Evolutionary conservation across 2,888 invertebrate species (phyloP), one percentile per base, ranked within the genome.

Genomic region (Eristalinus sepulchralis): DNA sequence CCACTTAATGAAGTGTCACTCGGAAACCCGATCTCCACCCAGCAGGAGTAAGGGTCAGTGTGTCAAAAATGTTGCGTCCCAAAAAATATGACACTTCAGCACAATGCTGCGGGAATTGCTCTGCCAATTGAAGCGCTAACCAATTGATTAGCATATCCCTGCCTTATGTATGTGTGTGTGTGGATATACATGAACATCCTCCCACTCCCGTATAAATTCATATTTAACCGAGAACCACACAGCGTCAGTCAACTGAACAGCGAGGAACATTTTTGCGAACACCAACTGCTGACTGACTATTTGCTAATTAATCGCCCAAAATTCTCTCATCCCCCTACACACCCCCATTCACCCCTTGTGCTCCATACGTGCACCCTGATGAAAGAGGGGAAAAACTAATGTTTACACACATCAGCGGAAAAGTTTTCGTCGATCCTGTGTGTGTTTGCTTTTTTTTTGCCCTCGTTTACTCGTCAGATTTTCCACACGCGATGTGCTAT

Each of bases 211-310:
- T 77, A 36, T 64, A 81, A 82, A 85, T 85, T 85, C 70, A 82
- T 81, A 78, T 85, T 85, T 85, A 85, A 82, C 81, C 72, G 39
- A 55, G 55, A 34, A 10, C 24, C 59, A 1, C 60, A n/a, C 39
- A 13, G 53, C 64, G 27, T 34, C 27, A 17, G 31, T 36, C 34
- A 68, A 73, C 83, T 62, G 27, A 27, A 39, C 75, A 75, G 75
- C 57, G 55, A 73, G 66, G 55, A 36, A 76, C 75, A 76, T 66
- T 73, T 81, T 81, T 63, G 77, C 64, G 34, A 79, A 60, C 71
- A 57, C 77, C 67, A 63, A 66, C 85, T 78, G 85, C 75, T 68
- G 75, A 75, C 84, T 84, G 77, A 85, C 81, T 85, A 81, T 85
- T 85, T 85, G 81, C 81, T 85, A 85, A 85, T 85, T 81, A 85